Evolutionary conservation across 2,888 invertebrate genomes (phyloP).

Genomic region (Tenthredo livida): DNA sequence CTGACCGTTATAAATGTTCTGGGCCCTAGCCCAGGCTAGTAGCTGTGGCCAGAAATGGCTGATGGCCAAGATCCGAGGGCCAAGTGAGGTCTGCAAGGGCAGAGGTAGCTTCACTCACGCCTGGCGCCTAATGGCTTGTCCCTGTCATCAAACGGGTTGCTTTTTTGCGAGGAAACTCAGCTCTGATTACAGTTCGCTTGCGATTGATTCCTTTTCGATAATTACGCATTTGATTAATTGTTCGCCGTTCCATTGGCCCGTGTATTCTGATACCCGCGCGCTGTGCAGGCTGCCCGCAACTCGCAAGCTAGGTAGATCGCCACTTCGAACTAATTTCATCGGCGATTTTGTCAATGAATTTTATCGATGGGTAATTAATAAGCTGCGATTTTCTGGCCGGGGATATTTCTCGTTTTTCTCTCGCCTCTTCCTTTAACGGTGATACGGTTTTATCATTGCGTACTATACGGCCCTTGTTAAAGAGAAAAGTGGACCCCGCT

Average conservation of each 20-base stretch:
- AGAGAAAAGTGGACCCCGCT: constrained; percentile 34
- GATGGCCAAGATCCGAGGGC: constrained; percentile 30
- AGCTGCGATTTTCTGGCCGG: background rate
- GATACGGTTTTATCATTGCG: constrained; percentile 37
- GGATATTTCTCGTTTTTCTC: background rate
- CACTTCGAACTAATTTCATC: constrained; percentile 10
- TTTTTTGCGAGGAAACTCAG: constrained; percentile 37
- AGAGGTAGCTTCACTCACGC: background rate
- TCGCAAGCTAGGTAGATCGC: background rate
- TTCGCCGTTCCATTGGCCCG: constrained; percentile 36
- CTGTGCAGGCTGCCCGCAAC: background rate
- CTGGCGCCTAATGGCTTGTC: constrained; percentile 48
- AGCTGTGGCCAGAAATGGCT: background rate
- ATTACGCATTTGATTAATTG: constrained; percentile 70
- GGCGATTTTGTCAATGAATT: constrained; percentile 6
- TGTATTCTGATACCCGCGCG: constrained; percentile 5
- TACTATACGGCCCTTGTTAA: constrained; percentile 7
- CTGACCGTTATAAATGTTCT: constrained; percentile 10
- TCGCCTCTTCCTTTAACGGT: background rate
- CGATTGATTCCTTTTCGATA: constrained; percentile 75
- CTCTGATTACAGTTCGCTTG: constrained; percentile 47
- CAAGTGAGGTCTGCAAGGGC: constrained; percentile 26
- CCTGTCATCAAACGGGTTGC: constrained; percentile 44
- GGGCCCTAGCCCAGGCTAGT: background rate
- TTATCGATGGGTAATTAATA: constrained; percentile 15